Base-by-base conservation (phyloP, 2,113 vertebrate species). In the Paralichthys olivaceus region DNA sequence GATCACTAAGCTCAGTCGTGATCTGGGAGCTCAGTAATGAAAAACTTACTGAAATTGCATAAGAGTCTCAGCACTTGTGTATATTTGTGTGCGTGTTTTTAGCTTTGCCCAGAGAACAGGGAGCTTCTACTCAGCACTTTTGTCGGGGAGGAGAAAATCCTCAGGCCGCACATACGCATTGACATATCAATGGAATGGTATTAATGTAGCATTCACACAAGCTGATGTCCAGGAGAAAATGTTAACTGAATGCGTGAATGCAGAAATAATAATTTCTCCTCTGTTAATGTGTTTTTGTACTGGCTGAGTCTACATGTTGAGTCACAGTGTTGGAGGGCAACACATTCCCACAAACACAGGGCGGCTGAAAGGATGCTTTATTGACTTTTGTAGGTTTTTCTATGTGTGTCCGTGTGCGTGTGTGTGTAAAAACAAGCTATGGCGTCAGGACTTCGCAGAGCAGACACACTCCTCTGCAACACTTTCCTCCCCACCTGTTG, bases 21-120 rank as follows among this genome's bases (percentile, higher is more conserved):
- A 86, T 84, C 62, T 65, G 54, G 63, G 58, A 79, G 72, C 83
- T 69, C 68, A 22, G 72, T 60, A 67, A 84, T 83, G 73, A 81
- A 89, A 91, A 92, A 79, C 71, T 75, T 74, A 86, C 67, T 77
- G 64, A 79, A 72, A 85, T 90, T 92, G 77, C 87, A 73, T 87
- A 86, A 85, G 65, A 72, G 26, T 60, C 65, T 77, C 69, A 78
- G 60, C 65, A 20, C 61, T 60, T 61, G 59, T 69, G 61, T 72
- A 25, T 49, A n/a, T 53, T 8, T 58, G 63, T 62, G 34, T 68
- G 5, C 68, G 28, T 68, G 87, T 63, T 72, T 62, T 71, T 84
- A 90, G 88, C 66, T 76, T 72, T 62, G 69, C 75, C 83, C 65
- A 37, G 67, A 72, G 72, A 87, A 54, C 70, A 53, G 66, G 67